These are phyloP conservation scores for Zeuzera pyrina DNA, from an alignment of 2,888 invertebrate species.

Conservation along the genomic window DNA sequence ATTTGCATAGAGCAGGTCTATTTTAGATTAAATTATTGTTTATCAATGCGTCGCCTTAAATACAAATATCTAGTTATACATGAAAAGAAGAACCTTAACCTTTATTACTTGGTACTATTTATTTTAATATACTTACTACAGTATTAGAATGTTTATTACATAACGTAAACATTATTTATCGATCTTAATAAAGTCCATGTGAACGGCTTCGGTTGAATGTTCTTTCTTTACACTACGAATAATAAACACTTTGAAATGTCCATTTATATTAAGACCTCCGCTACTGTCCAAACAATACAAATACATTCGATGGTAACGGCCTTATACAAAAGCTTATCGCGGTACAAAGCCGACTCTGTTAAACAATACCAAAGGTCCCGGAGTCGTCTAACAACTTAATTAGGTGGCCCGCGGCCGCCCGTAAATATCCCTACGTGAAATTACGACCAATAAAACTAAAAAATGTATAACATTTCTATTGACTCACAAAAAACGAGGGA, in stretches of 20 bases:
- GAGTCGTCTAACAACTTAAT: conserved; percentile 70
- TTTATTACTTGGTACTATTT: no score
- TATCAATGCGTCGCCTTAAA: no score
- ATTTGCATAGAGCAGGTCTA: no score
- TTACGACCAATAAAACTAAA: conserved; percentile 70
- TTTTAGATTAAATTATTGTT: no score
- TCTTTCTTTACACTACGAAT: conserved; percentile 2
- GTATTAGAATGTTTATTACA: no score
- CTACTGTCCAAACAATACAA: conserved; percentile 55
- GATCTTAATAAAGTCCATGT: no score
- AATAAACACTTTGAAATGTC: conserved; percentile 17
- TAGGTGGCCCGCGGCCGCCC: conserved; percentile 66
- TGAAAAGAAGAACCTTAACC: no score
- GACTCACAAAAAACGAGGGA: conserved; percentile 62
- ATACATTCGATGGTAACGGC: conserved; percentile 37
- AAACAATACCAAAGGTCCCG: conserved; percentile 57
- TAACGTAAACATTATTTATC: no score
- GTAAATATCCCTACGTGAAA: conserved; percentile 70
- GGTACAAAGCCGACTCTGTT: conserved; percentile 48
- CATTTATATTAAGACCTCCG: conserved; percentile 21
- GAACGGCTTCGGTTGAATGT: no score
- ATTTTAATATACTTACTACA: no score
- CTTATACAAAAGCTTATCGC: conserved; percentile 49
- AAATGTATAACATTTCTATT: conserved; percentile 72
- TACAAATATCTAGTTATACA: no score